Percentiles rank a stretch among this genome's conserved stretches.
These are phyloP conservation scores for Astatotilapia flaviijosephi DNA, from an alignment of 2,113 vertebrate genomes.

Conservation along the genomic window DNA sequence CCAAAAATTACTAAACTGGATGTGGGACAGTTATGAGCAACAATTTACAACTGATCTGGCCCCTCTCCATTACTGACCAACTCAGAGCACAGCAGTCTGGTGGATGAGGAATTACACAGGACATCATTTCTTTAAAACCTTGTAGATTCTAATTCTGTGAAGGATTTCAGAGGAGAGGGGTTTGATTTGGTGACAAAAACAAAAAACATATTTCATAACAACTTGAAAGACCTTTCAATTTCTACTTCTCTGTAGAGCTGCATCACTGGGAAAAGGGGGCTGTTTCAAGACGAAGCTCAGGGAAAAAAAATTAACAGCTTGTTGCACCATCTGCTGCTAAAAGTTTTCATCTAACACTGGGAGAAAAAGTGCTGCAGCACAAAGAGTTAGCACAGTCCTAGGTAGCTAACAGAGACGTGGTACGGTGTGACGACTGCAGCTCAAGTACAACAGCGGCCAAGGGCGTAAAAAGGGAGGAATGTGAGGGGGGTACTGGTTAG, in stretches of 20 bases:
- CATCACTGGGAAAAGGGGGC: not conserved
- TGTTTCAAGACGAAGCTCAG: not conserved
- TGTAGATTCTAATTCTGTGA: not conserved
- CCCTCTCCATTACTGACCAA: constrained; percentile 13
- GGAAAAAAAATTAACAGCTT: constrained; percentile 29
- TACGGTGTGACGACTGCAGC: not conserved
- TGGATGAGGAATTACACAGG: not conserved
- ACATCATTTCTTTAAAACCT: not conserved
- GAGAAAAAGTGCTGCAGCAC: not conserved
- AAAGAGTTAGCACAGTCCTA: not conserved
- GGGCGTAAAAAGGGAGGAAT: constrained; percentile 40
- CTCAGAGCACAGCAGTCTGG: not conserved
- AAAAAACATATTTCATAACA: not conserved
- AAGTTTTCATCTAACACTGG: constrained; percentile 14
- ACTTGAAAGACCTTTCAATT: not conserved
- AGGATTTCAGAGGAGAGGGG: not conserved
- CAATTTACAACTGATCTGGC: constrained; percentile 15
- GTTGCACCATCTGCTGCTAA: constrained; percentile 28
- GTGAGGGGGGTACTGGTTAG: constrained; percentile 33
- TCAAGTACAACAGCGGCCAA: not conserved
- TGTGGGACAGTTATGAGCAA: not conserved
- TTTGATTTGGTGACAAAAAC: not conserved
- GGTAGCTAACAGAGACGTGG: not conserved
- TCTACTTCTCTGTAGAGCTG: not conserved
- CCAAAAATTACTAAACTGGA: not conserved